phyloP scores from a whole-genome alignment of 2,797 vertebrate species.

The Clarias laeviceps region DNA sequence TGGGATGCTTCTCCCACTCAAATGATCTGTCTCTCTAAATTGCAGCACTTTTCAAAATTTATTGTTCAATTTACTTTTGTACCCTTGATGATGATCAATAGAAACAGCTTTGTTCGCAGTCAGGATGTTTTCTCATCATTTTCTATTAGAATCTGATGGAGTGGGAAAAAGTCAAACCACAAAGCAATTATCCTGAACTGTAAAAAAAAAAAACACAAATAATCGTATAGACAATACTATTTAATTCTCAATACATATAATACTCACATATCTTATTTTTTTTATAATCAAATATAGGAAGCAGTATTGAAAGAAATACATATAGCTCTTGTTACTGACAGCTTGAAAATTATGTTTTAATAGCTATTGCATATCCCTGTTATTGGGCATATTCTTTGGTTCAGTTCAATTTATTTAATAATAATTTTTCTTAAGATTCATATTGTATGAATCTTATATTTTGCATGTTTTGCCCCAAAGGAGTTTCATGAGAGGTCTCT shows the following conservation, averaged over 20 bases:
- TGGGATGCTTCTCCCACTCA: conserved; percentile 44
- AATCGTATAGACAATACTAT: conserved; percentile 53
- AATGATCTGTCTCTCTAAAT: conserved; percentile 54
- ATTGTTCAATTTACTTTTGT: conserved; percentile 57
- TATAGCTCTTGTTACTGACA: conserved; percentile 15
- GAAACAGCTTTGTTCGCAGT: conserved; percentile 48
- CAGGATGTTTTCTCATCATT: conserved; percentile 50
- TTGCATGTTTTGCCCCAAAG: conserved; percentile 13
- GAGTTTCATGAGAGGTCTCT: conserved; percentile 10
- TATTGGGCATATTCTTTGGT: conserved; percentile 38
- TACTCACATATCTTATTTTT: conserved; percentile 22
- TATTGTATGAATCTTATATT: conserved; percentile 24
- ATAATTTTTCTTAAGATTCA: conserved; percentile 19
- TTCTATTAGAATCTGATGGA: conserved; percentile 58
- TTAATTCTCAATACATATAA: conserved; percentile 44
- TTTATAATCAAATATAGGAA: conserved; percentile 40
- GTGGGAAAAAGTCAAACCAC: conserved; percentile 54
- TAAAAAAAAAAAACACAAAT: conserved; percentile 37
- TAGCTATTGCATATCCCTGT: background rate
- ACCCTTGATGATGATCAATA: conserved; percentile 60
- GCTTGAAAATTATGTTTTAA: background rate
- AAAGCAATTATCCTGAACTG: conserved; percentile 40
- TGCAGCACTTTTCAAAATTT: conserved; percentile 56
- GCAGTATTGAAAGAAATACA: conserved; percentile 25
- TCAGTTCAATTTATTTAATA: conserved; percentile 37